Conservation (phyloP, 2,888 invertebrate species). For the Heteropelma amictum region DNA sequence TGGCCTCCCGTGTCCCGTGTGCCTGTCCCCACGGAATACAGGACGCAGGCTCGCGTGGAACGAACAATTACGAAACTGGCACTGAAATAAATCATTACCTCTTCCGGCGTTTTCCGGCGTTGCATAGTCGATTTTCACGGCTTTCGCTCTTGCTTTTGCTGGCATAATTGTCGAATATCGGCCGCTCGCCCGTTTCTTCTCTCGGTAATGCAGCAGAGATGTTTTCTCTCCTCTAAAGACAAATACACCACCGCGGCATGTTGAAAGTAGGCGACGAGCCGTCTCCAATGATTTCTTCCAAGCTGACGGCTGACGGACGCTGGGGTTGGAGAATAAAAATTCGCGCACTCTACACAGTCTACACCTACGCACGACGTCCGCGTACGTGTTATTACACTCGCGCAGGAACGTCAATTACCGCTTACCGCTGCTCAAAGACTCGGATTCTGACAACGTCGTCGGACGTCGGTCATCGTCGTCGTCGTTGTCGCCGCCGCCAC, state of each 20-base stretch:
- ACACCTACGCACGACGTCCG: neutral
- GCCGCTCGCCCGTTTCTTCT: slow-evolving; percentile 26
- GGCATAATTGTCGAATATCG: slow-evolving; percentile 56
- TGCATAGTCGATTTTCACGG: slow-evolving; percentile 52
- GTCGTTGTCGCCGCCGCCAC: no score
- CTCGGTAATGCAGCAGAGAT: slow-evolving; percentile 10
- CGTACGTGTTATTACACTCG: neutral
- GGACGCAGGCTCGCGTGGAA: neutral
- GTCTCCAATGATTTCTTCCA: neutral
- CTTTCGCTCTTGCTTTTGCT: slow-evolving; percentile 55
- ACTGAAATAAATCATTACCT: slow-evolving; percentile 51
- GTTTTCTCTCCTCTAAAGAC: neutral
- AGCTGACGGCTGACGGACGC: slow-evolving; percentile 26
- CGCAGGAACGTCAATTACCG: neutral
- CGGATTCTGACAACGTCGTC: no score
- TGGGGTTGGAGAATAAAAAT: slow-evolving; percentile 12
- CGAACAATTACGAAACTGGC: neutral
- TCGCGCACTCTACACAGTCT: neutral
- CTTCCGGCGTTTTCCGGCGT: slow-evolving; percentile 55
- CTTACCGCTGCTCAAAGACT: no score
- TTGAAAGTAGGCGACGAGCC: no score
- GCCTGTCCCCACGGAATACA: neutral
- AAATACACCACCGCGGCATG: slow-evolving; percentile 1
- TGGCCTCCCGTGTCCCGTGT: no score
- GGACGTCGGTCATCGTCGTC: no score